Base-by-base conservation (phyloP, 2,797 vertebrate genomes). In the Rhinichthys osculus region DNA sequence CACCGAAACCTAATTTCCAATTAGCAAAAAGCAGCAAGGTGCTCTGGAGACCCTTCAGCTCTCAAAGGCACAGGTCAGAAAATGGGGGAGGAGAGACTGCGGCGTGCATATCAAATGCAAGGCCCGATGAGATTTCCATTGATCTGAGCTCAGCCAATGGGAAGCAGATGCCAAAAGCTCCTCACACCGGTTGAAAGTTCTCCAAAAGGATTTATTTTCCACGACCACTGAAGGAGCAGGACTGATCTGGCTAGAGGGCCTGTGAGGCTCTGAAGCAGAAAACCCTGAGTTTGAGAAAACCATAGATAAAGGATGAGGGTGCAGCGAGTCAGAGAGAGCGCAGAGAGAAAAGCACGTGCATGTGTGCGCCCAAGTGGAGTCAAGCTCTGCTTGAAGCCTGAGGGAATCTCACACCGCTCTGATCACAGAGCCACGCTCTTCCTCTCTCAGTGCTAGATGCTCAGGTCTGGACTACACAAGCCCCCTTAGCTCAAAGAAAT, bases 131-230 rank as follows among this genome's bases (percentile, higher is more conserved):
- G 93, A 94, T 93, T 93, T 91, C 90, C 92, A 85, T 88, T 92
- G 90, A 94, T 93, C 92, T 81, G 80, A 89, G 80, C 71, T 82
- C 59, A 89, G 89, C 93, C 91, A 93, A 91, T 91, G 87, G 85
- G 87, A 91, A 85, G 85, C 64, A 88, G 90, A 77, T 90, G 89
- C 89, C 88, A 81, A 89, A 88, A 91, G 90, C 91, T 90, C 85
- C 76, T 83, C 52, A 83, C 87, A 88, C 83, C 87, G 87, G 91
- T 90, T 88, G 91, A 94, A 92, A 90, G 85, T 91, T 93, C 90
- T 91, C 93, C 90, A 91, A 92, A 93, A 87, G 88, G 90, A 95
- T 94, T 93, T 94, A 96, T 95, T 95, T 94, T 93, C 92, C 93
- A 92, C 44, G 92, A 92, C 90, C 89, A 89, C 92, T 87, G 86